These are phyloP conservation scores for Agrotis puta DNA, from an alignment of 2,888 invertebrate species.

Conservation along the genomic window DNA sequence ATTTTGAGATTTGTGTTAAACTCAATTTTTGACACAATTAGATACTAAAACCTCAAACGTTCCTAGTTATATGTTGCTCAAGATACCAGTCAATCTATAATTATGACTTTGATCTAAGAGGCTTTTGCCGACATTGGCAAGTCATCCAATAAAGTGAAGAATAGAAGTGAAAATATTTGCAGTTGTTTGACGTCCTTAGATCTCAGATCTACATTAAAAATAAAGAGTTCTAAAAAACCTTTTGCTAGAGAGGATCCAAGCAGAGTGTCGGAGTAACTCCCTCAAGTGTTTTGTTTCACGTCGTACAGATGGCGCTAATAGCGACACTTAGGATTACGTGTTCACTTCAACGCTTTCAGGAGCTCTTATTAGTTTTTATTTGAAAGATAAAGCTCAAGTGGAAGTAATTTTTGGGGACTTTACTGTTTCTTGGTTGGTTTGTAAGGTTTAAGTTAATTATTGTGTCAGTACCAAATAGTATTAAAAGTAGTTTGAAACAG, in stretches of 20 bases:
- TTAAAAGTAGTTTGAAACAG: too few relatives aligned
- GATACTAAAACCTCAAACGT: too few relatives aligned
- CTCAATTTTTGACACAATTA: too few relatives aligned
- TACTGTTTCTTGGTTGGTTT: neutral
- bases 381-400: slow-evolving; percentile 18
- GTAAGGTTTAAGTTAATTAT: neutral
- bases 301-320: slow-evolving; percentile 47
- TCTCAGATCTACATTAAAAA: slow-evolving; percentile 23
- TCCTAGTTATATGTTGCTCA: too few relatives aligned
- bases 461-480: too few relatives aligned
- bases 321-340: slow-evolving; percentile 30
- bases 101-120: too few relatives aligned
- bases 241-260: slow-evolving; percentile 22
- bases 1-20: too few relatives aligned
- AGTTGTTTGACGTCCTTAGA: slow-evolving; percentile 20
- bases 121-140: too few relatives aligned
- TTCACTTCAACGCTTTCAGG: slow-evolving; percentile 15
- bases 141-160: too few relatives aligned
- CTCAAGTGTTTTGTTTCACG: slow-evolving; percentile 54
- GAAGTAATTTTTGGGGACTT: slow-evolving; percentile 11
- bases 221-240: slow-evolving; percentile 46
- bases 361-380: slow-evolving; percentile 38
- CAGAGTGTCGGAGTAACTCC: slow-evolving; percentile 47
- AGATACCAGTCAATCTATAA: too few relatives aligned
- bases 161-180: neutral